phyloP scores from a whole-genome alignment of 2,113 vertebrate genomes.

The Phylloscopus whistleri region DNA sequence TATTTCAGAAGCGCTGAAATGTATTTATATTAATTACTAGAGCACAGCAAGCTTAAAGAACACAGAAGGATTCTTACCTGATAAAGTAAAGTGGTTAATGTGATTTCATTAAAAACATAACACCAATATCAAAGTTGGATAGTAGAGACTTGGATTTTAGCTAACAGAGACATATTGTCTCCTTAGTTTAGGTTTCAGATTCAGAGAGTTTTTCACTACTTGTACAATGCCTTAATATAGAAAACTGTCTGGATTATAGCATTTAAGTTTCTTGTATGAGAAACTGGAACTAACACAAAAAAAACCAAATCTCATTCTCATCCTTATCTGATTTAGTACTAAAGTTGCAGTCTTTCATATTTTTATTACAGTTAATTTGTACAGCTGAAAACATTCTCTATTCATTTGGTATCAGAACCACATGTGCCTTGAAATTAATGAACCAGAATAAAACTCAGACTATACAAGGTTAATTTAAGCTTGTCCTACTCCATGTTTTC shows the following conservation, averaged over 20 bases:
- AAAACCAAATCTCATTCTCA: neutral
- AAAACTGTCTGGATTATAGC: neutral
- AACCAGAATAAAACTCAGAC: neutral
- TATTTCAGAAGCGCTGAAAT: neutral
- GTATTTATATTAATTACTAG: neutral
- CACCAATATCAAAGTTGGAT: neutral
- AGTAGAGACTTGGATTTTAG: neutral
- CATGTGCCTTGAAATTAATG: conserved; percentile 4
- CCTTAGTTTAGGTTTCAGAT: neutral
- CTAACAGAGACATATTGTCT: neutral
- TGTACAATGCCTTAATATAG: neutral
- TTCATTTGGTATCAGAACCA: neutral
- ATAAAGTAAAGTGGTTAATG: neutral
- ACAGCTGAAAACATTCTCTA: neutral
- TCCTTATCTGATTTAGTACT: neutral
- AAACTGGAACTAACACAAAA: neutral
- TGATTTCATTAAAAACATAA: neutral
- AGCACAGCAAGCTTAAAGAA: neutral
- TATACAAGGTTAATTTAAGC: neutral
- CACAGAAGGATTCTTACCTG: neutral
- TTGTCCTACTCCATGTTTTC: neutral
- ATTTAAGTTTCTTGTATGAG: neutral
- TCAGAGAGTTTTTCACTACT: neutral
- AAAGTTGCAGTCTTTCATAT: neutral
- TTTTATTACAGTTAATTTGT: neutral